Evolutionary conservation across 2,113 vertebrate species (phyloP), one percentile per base, ranked within the genome.

Genomic region (Edolisoma coerulescens): DNA sequence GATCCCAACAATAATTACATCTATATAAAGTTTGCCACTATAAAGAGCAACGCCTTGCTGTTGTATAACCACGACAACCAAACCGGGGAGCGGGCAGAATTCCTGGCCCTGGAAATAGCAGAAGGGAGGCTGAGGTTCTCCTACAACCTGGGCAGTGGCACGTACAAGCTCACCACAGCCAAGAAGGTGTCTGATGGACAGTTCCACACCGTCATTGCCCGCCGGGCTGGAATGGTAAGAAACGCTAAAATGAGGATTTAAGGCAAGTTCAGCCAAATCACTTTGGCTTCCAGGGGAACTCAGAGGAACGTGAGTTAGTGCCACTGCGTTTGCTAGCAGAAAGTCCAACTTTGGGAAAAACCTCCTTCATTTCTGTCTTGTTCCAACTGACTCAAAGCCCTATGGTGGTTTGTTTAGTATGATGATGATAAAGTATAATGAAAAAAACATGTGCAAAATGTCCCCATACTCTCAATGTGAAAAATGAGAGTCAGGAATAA

Each of bases 1-100:
- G 99, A 99, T 91, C 99, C 99, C 92, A 99, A 99, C 98, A 99
- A 99, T 54, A 99, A 99, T 96, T 99, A 99, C 95, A 99, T 99
- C 95, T 99, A 99, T 86, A 99, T 99, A 53, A 99, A 99, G 97
- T 99, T 99, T 97, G 98, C 99, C 59, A 99, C 99, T 8, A 98
- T 99, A 76, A 98, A 99, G 98, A 98, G 97, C 30, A 97, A 99
- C 7, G 99, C 99, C 20, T 96, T 99, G 87, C 93, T 99, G 77
- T 97, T 99, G 89, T 99, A 99, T 89, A 99, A 99, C 97, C 98
- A 99, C 27, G 99, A 99, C 92, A 99, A 99, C 98, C 99, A 99
- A 89, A 99, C 99, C 0, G 99, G 99, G 53, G 99, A 99, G 90
- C 98, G 98, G 89, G 99, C 99, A 1, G 99, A 99, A 95, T 99